Percentiles rank a stretch among this genome's conserved stretches.
These are phyloP conservation scores for Geotrupes spiniger DNA, from an alignment of 2,888 invertebrate genomes.

Conservation along the genomic window DNA sequence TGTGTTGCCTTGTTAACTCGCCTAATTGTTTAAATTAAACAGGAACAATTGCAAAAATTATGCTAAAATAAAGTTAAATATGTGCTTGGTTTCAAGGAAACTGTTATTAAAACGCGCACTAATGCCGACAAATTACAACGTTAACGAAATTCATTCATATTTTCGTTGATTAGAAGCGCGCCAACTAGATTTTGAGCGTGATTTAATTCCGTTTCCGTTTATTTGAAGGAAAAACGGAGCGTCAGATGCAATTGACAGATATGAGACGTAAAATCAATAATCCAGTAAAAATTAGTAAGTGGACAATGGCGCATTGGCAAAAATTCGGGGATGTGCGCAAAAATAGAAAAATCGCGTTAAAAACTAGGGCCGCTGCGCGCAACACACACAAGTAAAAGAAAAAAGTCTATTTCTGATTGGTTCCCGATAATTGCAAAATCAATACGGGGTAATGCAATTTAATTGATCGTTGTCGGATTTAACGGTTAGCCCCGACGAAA, in stretches of 20 bases:
- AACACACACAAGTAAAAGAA: conserved; percentile 42
- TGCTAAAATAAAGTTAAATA: too few species aligned
- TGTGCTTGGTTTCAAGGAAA: too few species aligned
- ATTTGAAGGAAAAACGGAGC: too few species aligned
- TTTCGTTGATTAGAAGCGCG: too few species aligned
- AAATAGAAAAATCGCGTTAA: conserved; percentile 45
- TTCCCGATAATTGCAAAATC: conserved; percentile 54
- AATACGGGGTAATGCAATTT: conserved; percentile 48
- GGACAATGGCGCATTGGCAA: conserved; percentile 53
- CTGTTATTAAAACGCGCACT: too few species aligned
- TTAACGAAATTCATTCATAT: too few species aligned
- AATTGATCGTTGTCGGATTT: conserved; percentile 42
- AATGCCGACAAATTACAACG: too few species aligned
- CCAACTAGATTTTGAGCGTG: too few species aligned
- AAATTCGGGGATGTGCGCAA: conserved; percentile 50
- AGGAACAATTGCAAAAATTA: too few species aligned
- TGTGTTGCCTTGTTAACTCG: too few species aligned
- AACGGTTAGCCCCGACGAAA: conserved; percentile 1
- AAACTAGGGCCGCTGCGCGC: conserved; percentile 40
- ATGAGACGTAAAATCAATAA: conserved; percentile 44
- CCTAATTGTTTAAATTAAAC: too few species aligned
- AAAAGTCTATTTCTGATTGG: conserved; percentile 52
- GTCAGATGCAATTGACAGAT: not conserved
- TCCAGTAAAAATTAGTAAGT: conserved; percentile 52
- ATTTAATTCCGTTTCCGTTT: too few species aligned